These are phyloP conservation scores for Salvelinus alpinus DNA, from an alignment of 2,113 vertebrate species.

Conservation along the genomic window DNA sequence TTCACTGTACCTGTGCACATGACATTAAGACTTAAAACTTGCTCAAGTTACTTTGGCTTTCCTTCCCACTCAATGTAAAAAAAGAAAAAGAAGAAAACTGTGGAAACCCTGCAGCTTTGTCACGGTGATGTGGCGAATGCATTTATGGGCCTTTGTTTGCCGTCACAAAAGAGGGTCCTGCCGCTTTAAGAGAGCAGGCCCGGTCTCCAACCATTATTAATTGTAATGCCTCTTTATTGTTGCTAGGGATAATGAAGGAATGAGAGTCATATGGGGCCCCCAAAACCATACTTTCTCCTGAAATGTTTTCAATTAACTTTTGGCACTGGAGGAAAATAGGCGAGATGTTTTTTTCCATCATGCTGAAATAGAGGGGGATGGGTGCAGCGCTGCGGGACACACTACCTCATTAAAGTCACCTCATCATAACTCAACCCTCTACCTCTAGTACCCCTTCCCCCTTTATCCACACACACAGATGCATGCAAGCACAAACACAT, in stretches of 20 bases:
- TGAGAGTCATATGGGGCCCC: conserved; percentile 68
- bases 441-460: conserved; percentile 30
- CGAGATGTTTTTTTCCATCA: conserved; percentile 85
- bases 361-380: conserved; percentile 79
- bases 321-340: conserved; percentile 83
- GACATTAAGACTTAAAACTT: not conserved
- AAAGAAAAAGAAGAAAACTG: not conserved
- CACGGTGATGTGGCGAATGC: conserved; percentile 8
- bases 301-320: conserved; percentile 92
- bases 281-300: conserved; percentile 80
- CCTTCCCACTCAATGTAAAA: not conserved
- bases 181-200: conserved; percentile 78
- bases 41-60: not conserved
- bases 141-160: conserved; percentile 11
- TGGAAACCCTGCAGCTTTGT: not conserved
- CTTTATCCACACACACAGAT: conserved; percentile 16
- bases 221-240: conserved; percentile 85
- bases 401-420: conserved; percentile 89
- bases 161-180: conserved; percentile 53
- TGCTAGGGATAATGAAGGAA: conserved; percentile 83
- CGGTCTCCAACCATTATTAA: conserved; percentile 77
- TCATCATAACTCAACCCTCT: conserved; percentile 86
- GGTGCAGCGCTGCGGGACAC: conserved; percentile 78
- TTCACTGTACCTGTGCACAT: too few species aligned
- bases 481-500: conserved; percentile 42